Conservation (phyloP, 2,113 vertebrate species). For the Sminthopsis crassicaudata region DNA sequence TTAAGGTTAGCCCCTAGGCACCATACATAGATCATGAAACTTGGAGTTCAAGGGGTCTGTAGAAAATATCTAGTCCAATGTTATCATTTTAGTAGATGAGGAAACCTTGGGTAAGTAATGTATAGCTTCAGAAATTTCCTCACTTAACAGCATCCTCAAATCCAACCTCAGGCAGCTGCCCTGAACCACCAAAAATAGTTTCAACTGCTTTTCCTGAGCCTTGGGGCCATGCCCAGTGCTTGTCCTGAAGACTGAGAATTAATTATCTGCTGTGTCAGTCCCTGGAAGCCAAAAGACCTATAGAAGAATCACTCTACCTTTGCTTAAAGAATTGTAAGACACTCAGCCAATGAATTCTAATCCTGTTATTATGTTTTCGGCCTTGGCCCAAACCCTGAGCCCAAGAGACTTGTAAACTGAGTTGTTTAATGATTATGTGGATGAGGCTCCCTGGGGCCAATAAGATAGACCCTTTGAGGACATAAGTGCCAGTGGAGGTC, state of each 20-base stretch:
- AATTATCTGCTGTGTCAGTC: slow-evolving; percentile 5
- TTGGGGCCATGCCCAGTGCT: background rate
- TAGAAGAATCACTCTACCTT: background rate
- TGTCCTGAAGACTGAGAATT: background rate
- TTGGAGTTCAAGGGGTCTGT: background rate
- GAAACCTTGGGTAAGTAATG: background rate
- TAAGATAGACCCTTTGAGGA: background rate
- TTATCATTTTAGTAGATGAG: background rate
- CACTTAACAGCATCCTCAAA: background rate
- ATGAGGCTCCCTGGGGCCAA: background rate
- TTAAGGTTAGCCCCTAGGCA: background rate
- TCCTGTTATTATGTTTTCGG: background rate
- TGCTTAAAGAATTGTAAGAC: background rate
- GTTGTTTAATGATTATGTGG: background rate
- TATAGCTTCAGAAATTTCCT: background rate
- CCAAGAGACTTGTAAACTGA: background rate
- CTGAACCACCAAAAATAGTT: background rate
- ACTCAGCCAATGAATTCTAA: background rate
- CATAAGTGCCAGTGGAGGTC: background rate
- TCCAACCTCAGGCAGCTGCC: background rate
- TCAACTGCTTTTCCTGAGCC: background rate
- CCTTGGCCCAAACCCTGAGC: background rate
- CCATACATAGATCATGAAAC: background rate
- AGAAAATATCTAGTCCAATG: background rate
- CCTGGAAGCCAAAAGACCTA: background rate